phyloP scores from a whole-genome alignment of 2,888 invertebrate genomes.

The Ophonus ardosiacus region DNA sequence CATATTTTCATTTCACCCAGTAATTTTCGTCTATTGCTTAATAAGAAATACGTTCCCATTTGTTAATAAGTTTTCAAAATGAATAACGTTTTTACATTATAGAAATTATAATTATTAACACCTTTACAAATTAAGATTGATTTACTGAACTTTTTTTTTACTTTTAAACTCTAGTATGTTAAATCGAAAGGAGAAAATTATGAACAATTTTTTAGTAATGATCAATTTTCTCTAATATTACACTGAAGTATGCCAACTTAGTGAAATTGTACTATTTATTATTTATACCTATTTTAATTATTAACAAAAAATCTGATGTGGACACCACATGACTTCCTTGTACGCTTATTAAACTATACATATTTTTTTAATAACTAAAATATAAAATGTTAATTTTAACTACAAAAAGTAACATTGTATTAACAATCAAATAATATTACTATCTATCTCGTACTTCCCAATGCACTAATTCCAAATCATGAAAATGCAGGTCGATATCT shows the following conservation, averaged over 20 bases:
- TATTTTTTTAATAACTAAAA: too few species aligned
- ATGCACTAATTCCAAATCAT: too few species aligned
- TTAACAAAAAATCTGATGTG: not conserved
- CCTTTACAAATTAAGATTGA: slow-evolving; percentile 22
- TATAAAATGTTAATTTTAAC: too few species aligned
- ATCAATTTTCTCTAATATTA: slow-evolving; percentile 21
- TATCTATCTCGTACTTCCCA: too few species aligned
- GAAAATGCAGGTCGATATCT: too few species aligned
- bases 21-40: not conserved
- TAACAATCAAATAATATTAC: too few species aligned
- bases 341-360: too few species aligned
- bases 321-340: too few species aligned
- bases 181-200: slow-evolving; percentile 22
- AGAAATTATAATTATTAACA: slow-evolving; percentile 26
- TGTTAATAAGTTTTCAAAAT: not conserved
- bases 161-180: not conserved
- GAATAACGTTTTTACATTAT: not conserved
- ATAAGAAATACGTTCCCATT: not conserved
- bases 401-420: too few species aligned
- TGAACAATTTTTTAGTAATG: slow-evolving; percentile 2
- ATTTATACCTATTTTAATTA: not conserved
- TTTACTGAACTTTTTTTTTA: not conserved
- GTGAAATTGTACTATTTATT: slow-evolving; percentile 31
- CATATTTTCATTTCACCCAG: not conserved
- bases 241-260: slow-evolving; percentile 7